Conservation (phyloP, 2,888 invertebrate genomes). For the Nebria salina region DNA sequence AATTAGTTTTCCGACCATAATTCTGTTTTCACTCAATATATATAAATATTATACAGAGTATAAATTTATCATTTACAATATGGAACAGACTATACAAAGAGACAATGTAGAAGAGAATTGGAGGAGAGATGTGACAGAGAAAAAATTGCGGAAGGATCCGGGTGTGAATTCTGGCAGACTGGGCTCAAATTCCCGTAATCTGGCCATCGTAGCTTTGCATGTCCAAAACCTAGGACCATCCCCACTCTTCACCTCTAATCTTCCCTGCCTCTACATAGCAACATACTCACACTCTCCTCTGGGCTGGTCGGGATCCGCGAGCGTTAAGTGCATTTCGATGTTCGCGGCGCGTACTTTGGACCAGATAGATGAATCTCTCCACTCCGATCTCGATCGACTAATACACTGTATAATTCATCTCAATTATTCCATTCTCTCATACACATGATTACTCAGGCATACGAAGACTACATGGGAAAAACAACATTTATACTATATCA, state of each 20-base stretch:
- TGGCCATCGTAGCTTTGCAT: conserved; percentile 9
- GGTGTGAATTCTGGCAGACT: conserved; percentile 21
- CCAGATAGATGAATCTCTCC: conserved; percentile 27
- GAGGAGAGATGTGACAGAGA: background rate
- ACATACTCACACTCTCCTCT: background rate
- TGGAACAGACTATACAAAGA: background rate
- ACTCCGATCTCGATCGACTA: conserved; percentile 20
- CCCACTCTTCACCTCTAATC: background rate
- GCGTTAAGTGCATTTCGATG: conserved; percentile 39
- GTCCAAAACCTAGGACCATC: background rate
- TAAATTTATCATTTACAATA: background rate
- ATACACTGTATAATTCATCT: conserved; percentile 27
- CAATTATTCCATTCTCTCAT: conserved; percentile 10
- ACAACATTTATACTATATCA: background rate
- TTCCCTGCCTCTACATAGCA: background rate
- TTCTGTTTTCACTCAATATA: no score
- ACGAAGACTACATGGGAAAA: background rate
- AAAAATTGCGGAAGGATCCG: background rate
- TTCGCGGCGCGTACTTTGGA: conserved; percentile 15
- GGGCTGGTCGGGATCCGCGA: background rate
- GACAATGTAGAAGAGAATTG: background rate
- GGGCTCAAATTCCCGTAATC: conserved; percentile 9
- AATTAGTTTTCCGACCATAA: no score
- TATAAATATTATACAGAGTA: no score
- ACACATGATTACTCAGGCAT: background rate